A percentile compares a stretch with the other conserved stretches of the same genome.
Conservation (phyloP, 1,140 invertebrate genomes). For the Tetramorium simillimum region DNA sequence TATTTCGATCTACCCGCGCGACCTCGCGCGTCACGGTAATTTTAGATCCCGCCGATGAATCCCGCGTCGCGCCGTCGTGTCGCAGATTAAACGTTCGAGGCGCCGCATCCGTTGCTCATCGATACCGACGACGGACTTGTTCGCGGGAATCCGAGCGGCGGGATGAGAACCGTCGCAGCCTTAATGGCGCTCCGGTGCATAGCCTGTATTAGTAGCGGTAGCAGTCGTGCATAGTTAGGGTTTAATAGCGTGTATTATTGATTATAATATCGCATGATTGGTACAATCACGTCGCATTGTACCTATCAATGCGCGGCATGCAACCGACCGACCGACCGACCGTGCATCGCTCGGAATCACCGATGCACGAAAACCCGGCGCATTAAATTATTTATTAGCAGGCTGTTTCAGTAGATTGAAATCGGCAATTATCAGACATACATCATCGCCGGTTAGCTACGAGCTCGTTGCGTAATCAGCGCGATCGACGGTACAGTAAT, state of each 20-base stretch:
- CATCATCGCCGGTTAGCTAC: conserved; percentile 19
- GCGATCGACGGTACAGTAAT: conserved; percentile 19
- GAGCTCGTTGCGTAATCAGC: conserved; percentile 36
- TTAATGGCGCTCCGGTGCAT: conserved; percentile 62
- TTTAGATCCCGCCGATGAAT: not conserved
- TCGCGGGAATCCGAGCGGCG: not conserved
- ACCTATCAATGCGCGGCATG: conserved; percentile 80
- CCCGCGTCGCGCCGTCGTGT: no score
- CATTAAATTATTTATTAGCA: conserved; percentile 59
- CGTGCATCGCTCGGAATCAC: conserved; percentile 61
- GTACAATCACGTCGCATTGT: conserved; percentile 80
- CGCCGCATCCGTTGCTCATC: not conserved
- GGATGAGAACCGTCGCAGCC: conserved; percentile 59
- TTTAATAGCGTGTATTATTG: conserved; percentile 81
- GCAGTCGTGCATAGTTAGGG: conserved; percentile 67
- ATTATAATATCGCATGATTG: conserved; percentile 84
- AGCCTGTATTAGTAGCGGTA: conserved; percentile 63
- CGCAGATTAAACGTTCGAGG: not conserved
- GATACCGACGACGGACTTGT: not conserved
- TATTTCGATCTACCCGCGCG: not conserved
- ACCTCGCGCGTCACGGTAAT: not conserved
- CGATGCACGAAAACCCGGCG: conserved; percentile 64
- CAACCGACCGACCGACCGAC: conserved; percentile 66
- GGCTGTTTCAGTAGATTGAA: conserved; percentile 61
- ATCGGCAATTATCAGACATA: conserved; percentile 58